Base-by-base conservation (phyloP, 2,113 vertebrate genomes). In the Saccopteryx bilineata region DNA sequence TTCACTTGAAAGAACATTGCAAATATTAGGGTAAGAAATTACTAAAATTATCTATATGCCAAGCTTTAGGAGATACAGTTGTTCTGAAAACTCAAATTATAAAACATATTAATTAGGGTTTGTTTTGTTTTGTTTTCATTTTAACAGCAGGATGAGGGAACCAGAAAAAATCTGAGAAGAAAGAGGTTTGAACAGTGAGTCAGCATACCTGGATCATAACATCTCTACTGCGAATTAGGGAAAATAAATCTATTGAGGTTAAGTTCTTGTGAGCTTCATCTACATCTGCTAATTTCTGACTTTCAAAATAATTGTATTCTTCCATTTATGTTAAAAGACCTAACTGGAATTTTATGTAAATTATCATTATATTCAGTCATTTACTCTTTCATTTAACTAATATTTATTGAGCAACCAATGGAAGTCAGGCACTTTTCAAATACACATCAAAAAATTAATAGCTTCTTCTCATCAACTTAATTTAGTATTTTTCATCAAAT, bases 401-500 rank as follows among this genome's bases (percentile, higher is more conserved):
- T 81, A 84, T 68, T 94, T 87, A 85, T 68, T 93, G 68, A 96
- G 50, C 79, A 95, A 39, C 79, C 91, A 78, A 17, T 95, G 7
- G 8, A 39, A 80, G 19, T 60, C 63, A 80, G 24, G 7, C 8
- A 54, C 7, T 83, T 78, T 69, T 96, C 19, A 92, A 78, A 74
- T 61, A 63, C 5, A 85, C 17, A 90, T 65, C 14, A 88, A 13
- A 81, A 28, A 72, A 80, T 89, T 46, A 66, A 86, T 52, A 52
- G 33, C 2, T 87, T 84, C 86, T 87, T 33, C 33, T 74, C 33
- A 71, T 24, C 3, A 46, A 31, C 9, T 33, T 80, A 69, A 69
- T 39, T 69, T 71, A 23, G 12, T 68, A 46, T 74, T 56, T 85
- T 87, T 76, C 15, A 75, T 75, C 26, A 46, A 66, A 58, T 65